Evolutionary conservation across 2,797 vertebrate genomes (phyloP).

Genomic region (Nannoperca australis): DNA sequence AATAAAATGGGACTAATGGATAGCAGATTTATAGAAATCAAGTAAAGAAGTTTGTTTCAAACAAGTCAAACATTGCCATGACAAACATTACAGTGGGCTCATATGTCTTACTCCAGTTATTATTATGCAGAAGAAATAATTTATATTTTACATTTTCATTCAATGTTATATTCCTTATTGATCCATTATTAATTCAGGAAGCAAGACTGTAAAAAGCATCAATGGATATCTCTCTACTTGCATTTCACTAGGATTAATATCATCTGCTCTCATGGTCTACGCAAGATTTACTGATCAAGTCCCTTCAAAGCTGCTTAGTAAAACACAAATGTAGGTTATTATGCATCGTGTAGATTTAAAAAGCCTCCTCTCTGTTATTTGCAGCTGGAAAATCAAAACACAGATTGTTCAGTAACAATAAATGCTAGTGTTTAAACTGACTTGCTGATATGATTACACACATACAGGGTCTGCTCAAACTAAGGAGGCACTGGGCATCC

Average conservation of each 20-base stretch:
- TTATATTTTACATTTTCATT: background rate
- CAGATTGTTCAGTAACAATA: conserved; percentile 32
- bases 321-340: conserved; percentile 59
- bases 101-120: background rate
- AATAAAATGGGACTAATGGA: background rate
- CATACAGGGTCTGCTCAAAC: background rate
- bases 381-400: conserved; percentile 40
- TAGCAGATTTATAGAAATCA: background rate
- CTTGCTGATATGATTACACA: conserved; percentile 15
- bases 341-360: conserved; percentile 48
- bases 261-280: conserved; percentile 22
- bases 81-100: background rate
- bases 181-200: background rate
- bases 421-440: conserved; percentile 18
- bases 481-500: background rate
- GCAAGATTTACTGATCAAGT: conserved; percentile 64
- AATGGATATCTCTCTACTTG: background rate
- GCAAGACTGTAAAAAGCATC: background rate
- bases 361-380: conserved; percentile 38
- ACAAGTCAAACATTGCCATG: background rate
- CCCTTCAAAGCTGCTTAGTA: conserved; percentile 70
- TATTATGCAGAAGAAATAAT: background rate
- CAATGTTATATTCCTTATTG: background rate
- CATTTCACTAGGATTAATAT: conserved; percentile 47
- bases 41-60: background rate